These are phyloP conservation scores for Tragulus kanchil DNA, from an alignment of 2,113 vertebrate species.

Conservation along the genomic window DNA sequence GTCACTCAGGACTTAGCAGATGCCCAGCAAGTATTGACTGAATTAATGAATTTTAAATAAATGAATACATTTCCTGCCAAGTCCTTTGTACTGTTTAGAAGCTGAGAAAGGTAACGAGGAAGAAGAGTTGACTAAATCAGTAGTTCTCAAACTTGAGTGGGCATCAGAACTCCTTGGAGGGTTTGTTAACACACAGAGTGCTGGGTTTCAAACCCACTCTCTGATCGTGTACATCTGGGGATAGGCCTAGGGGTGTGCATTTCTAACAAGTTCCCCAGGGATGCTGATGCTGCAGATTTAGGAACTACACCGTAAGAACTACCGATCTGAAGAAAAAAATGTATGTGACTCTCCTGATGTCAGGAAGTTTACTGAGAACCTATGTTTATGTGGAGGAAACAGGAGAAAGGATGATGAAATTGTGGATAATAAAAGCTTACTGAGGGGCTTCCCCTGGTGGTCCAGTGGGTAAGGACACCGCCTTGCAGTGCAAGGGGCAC, in stretches of 20 bases:
- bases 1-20: background rate
- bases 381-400: accelerated
- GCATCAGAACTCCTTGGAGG: background rate
- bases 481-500: too few relatives aligned
- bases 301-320: background rate
- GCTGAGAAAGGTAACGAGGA: background rate
- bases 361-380: background rate
- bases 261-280: background rate
- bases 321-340: background rate
- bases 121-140: too few relatives aligned
- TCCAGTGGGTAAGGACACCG: too few relatives aligned
- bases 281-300: background rate
- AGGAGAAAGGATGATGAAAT: background rate
- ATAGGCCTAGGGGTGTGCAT: background rate
- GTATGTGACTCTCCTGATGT: background rate
- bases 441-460: too few relatives aligned
- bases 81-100: background rate
- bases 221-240: background rate
- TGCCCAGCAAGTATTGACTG: background rate
- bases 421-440: accelerated
- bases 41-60: background rate
- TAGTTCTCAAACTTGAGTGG: background rate
- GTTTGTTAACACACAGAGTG: background rate
- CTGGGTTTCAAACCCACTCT: background rate
- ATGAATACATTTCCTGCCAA: background rate